These are phyloP conservation scores for Lutraria lutraria DNA, from an alignment of 2,888 invertebrate species.

Conservation along the genomic window DNA sequence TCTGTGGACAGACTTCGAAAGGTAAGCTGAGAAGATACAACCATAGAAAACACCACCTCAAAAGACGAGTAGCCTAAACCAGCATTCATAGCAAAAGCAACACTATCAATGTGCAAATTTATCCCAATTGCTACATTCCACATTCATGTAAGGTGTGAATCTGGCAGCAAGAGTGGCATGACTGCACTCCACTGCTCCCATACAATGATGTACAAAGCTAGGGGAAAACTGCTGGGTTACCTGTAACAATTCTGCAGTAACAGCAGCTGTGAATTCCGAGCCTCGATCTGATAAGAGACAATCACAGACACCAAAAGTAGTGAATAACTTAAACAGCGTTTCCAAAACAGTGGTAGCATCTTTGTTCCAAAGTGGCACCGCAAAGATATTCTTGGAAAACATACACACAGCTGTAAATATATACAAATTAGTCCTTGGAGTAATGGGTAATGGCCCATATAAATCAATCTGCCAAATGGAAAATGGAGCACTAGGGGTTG, in stretches of 20 bases:
- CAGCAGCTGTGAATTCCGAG: conserved; percentile 52
- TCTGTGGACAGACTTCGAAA: conserved; percentile 23
- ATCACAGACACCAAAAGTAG: conserved; percentile 59
- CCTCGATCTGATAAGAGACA: conserved; percentile 52
- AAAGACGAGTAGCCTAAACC: conserved; percentile 59
- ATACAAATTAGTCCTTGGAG: conserved; percentile 48
- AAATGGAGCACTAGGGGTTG: conserved; percentile 58
- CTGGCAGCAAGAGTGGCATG: conserved; percentile 52
- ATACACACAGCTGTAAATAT: conserved; percentile 64
- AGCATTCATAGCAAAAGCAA: conserved; percentile 64
- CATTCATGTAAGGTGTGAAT: conserved; percentile 59
- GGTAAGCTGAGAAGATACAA: not conserved
- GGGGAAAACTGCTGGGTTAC: conserved; percentile 59
- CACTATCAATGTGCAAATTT: conserved; percentile 35
- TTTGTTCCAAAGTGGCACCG: conserved; percentile 48
- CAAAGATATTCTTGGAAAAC: conserved; percentile 59
- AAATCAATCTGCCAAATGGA: conserved; percentile 67
- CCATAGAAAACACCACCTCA: conserved; percentile 60
- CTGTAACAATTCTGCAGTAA: conserved; percentile 51
- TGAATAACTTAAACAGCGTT: conserved; percentile 50
- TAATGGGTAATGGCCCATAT: conserved; percentile 58
- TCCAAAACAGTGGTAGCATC: conserved; percentile 57
- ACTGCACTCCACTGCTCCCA: conserved; percentile 47
- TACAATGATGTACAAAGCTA: conserved; percentile 55
- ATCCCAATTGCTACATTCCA: conserved; percentile 49